Base-by-base conservation (phyloP, 2,113 vertebrate genomes). In the Oncorhynchus gorbuscha region DNA sequence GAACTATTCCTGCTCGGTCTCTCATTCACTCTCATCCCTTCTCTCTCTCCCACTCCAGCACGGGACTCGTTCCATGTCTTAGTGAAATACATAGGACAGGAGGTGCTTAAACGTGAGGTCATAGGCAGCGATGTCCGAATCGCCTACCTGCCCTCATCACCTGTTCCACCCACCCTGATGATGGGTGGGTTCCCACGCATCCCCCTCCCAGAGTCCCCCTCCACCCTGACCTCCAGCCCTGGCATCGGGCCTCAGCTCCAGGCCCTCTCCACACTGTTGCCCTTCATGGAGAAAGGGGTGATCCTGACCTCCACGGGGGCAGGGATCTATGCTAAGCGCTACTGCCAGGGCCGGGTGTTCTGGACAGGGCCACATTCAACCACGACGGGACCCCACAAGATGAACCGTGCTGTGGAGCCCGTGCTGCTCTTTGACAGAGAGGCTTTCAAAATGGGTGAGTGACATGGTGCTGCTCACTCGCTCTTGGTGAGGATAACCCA, bases 311-410 rank as follows among this genome's bases (percentile, higher is more conserved):
- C 92, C 81, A 92, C 87, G 12, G 12, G 35, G 8, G 74, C 82
- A 30, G 96, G 96, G 0, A 90, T 97, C 24, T 95, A 95, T 30
- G 92, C 93, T 9, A 91, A 85, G 64, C 87, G 94, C 59, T 90
- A 82, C 58, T 97, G 95, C 82, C 91, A 88, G 55, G 93, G 94
- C 1, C 89, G 93, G 49, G 86, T 97, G 74, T 96, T 90, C 83
- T 97, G 95, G 95, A 91, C 79, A 0, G 93, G 95, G 2, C 93
- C 94, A 0, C 90, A 92, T 71, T 62, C 72, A 0, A 51, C 77
- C 12, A 8, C 77, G 26, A 79, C 45, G 30, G 87, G 24, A 18
- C 83, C 66, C 69, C 20, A 82, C 80, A 94, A 95, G 81, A 92
- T 97, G 91, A 94, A 95, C 76, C 88, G 91, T 14, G 89, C 87